Evolutionary conservation across 2,888 invertebrate genomes (phyloP).

Genomic region (Thelaira solivaga): DNA sequence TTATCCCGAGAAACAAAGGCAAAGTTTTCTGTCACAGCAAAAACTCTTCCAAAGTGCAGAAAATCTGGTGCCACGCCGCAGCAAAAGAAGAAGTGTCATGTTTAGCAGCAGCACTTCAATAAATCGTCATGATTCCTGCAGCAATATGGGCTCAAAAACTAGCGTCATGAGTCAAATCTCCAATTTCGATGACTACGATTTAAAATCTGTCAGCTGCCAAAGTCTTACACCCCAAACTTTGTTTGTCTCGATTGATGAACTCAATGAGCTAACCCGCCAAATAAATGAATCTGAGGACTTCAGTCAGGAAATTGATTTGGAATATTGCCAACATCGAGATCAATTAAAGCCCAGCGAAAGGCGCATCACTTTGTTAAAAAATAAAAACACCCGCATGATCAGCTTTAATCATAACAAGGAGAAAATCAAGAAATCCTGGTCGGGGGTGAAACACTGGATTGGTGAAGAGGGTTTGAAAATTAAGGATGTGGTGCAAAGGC

Average conservation of each 20-base stretch:
- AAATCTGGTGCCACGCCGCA: slow-evolving; percentile 57
- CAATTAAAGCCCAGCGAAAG: slow-evolving; percentile 75
- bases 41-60: slow-evolving; percentile 72
- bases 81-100: slow-evolving; percentile 64
- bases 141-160: slow-evolving; percentile 68
- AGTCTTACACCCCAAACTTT: slow-evolving; percentile 74
- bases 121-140: slow-evolving; percentile 55
- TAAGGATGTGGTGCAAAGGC: slow-evolving; percentile 75
- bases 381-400: slow-evolving; percentile 74
- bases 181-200: slow-evolving; percentile 72
- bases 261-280: slow-evolving; percentile 76
- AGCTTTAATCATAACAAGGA: slow-evolving; percentile 75
- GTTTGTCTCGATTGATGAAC: slow-evolving; percentile 76
- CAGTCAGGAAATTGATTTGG: slow-evolving; percentile 73
- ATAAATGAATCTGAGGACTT: slow-evolving; percentile 76
- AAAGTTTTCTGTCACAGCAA: slow-evolving; percentile 65
- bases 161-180: slow-evolving; percentile 69
- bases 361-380: slow-evolving; percentile 75
- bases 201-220: slow-evolving; percentile 76
- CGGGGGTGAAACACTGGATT: slow-evolving; percentile 76
- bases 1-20: slow-evolving; percentile 64
- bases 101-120: slow-evolving; percentile 67
- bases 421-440: slow-evolving; percentile 76
- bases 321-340: slow-evolving; percentile 76
- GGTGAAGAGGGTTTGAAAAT: slow-evolving; percentile 75